Conservation (phyloP, 2,888 invertebrate species). For the Rhagophthalmus giganteus region DNA sequence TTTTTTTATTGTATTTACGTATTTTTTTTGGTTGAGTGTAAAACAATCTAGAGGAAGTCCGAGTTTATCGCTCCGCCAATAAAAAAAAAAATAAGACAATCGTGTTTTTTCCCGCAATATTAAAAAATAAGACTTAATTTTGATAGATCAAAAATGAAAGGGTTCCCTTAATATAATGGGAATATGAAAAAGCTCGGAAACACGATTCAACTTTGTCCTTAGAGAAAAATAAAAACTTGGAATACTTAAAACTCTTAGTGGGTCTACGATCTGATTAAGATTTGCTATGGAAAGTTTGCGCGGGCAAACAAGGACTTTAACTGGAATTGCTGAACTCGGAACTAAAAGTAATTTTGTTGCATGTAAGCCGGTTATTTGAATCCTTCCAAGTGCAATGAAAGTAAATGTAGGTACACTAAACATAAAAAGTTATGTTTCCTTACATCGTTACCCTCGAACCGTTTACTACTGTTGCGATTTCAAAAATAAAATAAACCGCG, state of each 20-base stretch:
- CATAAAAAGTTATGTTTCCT: slow-evolving; percentile 34
- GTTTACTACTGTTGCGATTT: slow-evolving; percentile 2
- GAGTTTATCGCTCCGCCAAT: no score
- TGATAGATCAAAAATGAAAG: no score
- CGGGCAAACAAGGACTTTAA: slow-evolving; percentile 11
- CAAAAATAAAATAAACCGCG: no score
- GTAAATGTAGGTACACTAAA: slow-evolving; percentile 28
- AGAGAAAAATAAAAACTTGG: slow-evolving; percentile 4
- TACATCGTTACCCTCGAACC: slow-evolving; percentile 23
- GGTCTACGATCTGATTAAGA: slow-evolving; percentile 15
- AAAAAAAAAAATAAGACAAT: no score
- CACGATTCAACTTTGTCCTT: slow-evolving; percentile 4
- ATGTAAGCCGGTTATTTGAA: slow-evolving; percentile 16
- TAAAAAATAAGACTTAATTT: no score
- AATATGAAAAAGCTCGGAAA: slow-evolving; percentile 2
- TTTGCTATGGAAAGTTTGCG: slow-evolving; percentile 15
- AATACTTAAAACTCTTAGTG: slow-evolving; percentile 13
- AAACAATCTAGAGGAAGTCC: no score
- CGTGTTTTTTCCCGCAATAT: no score
- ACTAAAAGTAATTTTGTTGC: slow-evolving; percentile 21
- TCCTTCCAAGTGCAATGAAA: slow-evolving; percentile 22
- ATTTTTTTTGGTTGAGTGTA: no score
- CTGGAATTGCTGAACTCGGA: slow-evolving; percentile 15
- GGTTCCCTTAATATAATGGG: no score
- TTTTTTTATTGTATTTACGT: no score